Percentiles rank a stretch among this genome's conserved stretches.
Evolutionary conservation across 1,140 invertebrate genomes (phyloP).

Genomic region (Sipha flava): DNA sequence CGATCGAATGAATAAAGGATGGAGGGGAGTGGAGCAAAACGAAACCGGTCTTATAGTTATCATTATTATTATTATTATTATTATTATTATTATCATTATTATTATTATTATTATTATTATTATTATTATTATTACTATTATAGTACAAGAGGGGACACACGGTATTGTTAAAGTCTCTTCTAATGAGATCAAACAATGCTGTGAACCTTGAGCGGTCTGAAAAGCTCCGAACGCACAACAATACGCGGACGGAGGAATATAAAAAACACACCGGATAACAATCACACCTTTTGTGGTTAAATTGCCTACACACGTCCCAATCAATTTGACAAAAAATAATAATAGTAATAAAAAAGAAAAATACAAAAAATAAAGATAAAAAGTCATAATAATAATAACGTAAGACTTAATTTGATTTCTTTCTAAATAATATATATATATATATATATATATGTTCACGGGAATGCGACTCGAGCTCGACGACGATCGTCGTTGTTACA

Average conservation of each 20-base stretch:
- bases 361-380: too few species aligned
- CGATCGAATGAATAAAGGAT: not conserved
- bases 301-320: not conserved
- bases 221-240: conserved; percentile 21
- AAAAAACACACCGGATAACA: not conserved
- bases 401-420: conserved; percentile 11
- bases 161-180: conserved; percentile 28
- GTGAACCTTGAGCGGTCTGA: conserved; percentile 29
- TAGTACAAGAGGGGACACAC: not conserved
- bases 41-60: conserved; percentile 12
- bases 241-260: not conserved
- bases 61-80: not conserved
- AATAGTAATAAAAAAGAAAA: too few species aligned
- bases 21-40: not conserved
- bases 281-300: conserved; percentile 28
- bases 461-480: too few species aligned
- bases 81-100: not conserved
- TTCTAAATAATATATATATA: not conserved
- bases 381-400: not conserved
- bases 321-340: not conserved
- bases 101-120: not conserved
- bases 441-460: not conserved
- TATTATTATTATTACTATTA: not conserved
- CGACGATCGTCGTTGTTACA: too few species aligned
- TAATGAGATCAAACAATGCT: conserved; percentile 31